Evolutionary conservation across 2,888 invertebrate species (phyloP).

Genomic region (Melinaea menophilus): DNA sequence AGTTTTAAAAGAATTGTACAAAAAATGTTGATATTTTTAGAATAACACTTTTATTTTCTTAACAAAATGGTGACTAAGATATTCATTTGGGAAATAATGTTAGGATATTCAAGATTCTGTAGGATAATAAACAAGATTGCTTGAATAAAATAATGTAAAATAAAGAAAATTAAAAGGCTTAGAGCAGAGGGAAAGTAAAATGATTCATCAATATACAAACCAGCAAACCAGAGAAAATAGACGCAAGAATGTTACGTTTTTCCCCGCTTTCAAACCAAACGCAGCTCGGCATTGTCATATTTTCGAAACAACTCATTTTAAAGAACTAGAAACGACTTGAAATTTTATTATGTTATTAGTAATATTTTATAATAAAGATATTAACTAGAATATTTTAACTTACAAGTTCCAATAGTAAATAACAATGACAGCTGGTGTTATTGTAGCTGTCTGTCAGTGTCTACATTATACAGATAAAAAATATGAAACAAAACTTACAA

Average conservation of each 20-base stretch:
- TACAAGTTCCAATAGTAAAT: constrained; percentile 15
- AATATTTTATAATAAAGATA: too few relatives aligned
- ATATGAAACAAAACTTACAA: neutral
- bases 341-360: too few relatives aligned
- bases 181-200: constrained; percentile 22
- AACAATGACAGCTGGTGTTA: constrained; percentile 10
- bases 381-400: constrained; percentile 4
- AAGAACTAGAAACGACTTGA: constrained; percentile 4
- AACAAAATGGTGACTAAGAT: too few relatives aligned
- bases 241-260: constrained; percentile 90
- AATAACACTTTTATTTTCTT: too few relatives aligned
- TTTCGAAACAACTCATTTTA: constrained; percentile 84
- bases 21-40: too few relatives aligned
- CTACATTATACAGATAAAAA: neutral
- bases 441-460: constrained; percentile 12
- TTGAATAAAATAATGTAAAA: neutral
- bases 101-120: neutral
- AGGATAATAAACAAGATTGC: neutral
- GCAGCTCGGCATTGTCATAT: constrained; percentile 84
- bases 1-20: too few relatives aligned
- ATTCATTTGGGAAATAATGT: too few relatives aligned
- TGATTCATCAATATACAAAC: constrained; percentile 78
- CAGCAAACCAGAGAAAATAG: constrained; percentile 91
- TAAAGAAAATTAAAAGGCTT: constrained; percentile 8
- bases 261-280: constrained; percentile 93